Conservation (phyloP, 2,888 invertebrate species). For the Xestia sexstrigata region DNA sequence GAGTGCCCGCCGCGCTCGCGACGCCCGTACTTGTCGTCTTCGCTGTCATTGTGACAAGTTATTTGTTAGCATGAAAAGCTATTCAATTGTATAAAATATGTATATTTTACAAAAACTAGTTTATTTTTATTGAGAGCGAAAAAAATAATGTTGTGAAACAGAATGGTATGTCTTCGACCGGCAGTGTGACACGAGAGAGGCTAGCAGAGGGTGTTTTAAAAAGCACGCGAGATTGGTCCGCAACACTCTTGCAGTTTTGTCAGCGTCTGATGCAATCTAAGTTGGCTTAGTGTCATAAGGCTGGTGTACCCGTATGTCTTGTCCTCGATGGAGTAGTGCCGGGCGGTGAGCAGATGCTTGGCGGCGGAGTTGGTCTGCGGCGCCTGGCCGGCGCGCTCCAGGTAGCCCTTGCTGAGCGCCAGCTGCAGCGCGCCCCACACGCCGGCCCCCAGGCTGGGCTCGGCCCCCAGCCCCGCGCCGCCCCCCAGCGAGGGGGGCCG, state of each 20-base stretch:
- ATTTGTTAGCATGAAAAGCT: background rate
- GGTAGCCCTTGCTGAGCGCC: conserved; percentile 98
- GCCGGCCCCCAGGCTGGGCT: conserved; percentile 97
- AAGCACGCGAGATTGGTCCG: background rate
- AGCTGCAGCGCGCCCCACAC: conserved; percentile 97
- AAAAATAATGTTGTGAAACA: background rate
- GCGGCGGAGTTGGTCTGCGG: conserved; percentile 87
- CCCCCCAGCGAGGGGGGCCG: conserved; percentile 86
- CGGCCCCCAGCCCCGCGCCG: conserved; percentile 94
- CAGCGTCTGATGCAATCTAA: background rate
- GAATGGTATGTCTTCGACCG: background rate
- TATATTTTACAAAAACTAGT: background rate
- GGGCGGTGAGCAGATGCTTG: conserved; percentile 70
- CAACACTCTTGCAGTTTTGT: background rate
- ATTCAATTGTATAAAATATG: background rate
- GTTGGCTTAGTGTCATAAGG: too few species aligned
- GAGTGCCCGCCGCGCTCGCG: conserved; percentile 93
- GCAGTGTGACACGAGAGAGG: background rate
- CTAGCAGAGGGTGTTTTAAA: background rate
- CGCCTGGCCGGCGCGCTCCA: conserved; percentile 95
- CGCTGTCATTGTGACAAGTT: conserved; percentile 29
- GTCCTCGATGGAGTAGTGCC: conserved; percentile 77
- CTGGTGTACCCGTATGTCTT: conserved; percentile 76
- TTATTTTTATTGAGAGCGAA: background rate
- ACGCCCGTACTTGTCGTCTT: conserved; percentile 67